These are phyloP conservation scores for Pomacea maculata DNA, from an alignment of 1,140 invertebrate species.

Conservation along the genomic window DNA sequence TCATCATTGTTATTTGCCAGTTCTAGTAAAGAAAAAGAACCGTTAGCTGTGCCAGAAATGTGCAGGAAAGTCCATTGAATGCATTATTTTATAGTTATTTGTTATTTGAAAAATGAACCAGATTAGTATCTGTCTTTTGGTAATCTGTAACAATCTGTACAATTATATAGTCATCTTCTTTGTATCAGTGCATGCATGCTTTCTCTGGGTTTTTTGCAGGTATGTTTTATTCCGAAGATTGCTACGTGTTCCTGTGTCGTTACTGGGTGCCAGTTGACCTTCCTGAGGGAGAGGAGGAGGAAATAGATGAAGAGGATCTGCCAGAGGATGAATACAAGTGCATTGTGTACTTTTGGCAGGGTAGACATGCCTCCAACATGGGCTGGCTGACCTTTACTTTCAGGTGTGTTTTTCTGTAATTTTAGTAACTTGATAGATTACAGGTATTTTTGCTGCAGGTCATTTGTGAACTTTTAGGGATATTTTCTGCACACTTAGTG, in stretches of 20 bases:
- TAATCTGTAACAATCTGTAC: not conserved
- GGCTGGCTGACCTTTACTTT: constrained; percentile 99
- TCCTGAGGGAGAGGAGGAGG: constrained; percentile 67
- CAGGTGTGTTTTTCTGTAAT: constrained; percentile 67
- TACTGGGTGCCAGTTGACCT: constrained; percentile 82
- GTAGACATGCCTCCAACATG: constrained; percentile 96
- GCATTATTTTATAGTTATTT: not conserved
- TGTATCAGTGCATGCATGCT: not conserved
- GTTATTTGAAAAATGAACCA: not conserved
- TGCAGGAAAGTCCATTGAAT: not conserved
- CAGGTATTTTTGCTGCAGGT: not conserved
- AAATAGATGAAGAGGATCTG: constrained; percentile 70
- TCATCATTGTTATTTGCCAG: too few species aligned
- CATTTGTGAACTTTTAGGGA: not conserved
- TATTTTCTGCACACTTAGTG: not conserved
- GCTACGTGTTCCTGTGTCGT: constrained; percentile 97
- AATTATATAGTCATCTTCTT: not conserved
- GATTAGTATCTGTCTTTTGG: not conserved
- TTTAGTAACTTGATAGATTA: not conserved
- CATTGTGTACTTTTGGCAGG: constrained; percentile 99
- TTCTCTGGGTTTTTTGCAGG: constrained; percentile 61
- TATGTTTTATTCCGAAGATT: constrained; percentile 93
- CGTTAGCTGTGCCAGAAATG: too few species aligned
- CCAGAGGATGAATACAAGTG: constrained; percentile 90
- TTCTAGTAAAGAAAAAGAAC: too few species aligned